Evolutionary conservation across 2,888 invertebrate genomes (phyloP).

Genomic region (Tachystola acroxantha): DNA sequence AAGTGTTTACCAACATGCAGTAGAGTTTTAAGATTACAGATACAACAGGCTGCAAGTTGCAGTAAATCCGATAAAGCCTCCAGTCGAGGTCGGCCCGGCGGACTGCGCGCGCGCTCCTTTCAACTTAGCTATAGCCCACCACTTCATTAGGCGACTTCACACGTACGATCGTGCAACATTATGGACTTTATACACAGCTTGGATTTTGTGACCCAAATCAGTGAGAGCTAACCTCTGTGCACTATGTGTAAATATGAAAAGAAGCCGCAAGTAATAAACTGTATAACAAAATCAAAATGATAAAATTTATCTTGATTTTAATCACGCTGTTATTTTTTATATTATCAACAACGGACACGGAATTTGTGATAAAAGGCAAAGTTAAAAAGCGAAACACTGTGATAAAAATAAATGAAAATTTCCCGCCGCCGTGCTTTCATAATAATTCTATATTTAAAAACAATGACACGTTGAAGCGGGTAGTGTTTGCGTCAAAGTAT

Average conservation of each 20-base stretch:
- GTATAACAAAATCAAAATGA: constrained; percentile 38
- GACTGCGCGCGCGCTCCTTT: constrained; percentile 58
- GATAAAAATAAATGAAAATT: constrained; percentile 56
- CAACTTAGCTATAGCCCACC: background rate
- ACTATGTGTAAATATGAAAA: constrained; percentile 9
- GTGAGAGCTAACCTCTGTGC: background rate
- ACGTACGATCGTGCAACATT: background rate
- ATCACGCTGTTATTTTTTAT: constrained; percentile 34
- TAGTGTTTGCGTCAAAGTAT: constrained; percentile 60
- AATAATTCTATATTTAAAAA: constrained; percentile 63
- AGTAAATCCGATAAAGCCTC: constrained; percentile 60
- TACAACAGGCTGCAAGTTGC: constrained; percentile 63
- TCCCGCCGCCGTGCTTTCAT: constrained; percentile 50
- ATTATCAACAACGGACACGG: constrained; percentile 40
- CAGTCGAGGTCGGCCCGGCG: constrained; percentile 64
- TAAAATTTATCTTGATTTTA: constrained; percentile 31
- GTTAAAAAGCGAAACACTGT: constrained; percentile 67
- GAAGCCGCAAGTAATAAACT: constrained; percentile 10
- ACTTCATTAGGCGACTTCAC: background rate
- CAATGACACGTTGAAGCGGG: constrained; percentile 54
- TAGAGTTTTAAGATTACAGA: constrained; percentile 58
- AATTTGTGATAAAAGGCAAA: constrained; percentile 58
- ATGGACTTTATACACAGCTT: background rate
- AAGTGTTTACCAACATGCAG: constrained; percentile 54
- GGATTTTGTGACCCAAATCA: background rate